Conservation (phyloP, 2,888 invertebrate genomes). For the Acanthacorydalis orientalis region DNA sequence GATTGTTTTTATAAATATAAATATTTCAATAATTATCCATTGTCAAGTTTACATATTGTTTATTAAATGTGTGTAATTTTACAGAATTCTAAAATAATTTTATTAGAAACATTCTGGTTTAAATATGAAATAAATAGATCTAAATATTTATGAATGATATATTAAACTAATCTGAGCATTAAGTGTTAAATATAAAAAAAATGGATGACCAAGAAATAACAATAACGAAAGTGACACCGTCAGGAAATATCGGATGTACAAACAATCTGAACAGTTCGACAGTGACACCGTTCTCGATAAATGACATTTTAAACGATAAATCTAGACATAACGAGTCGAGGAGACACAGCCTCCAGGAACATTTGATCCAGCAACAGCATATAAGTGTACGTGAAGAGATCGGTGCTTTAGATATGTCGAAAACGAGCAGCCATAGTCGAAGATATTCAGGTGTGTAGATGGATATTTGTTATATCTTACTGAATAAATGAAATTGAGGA, state of each 20-base stretch:
- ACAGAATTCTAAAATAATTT: no score
- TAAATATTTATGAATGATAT: no score
- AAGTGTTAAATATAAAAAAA: background rate
- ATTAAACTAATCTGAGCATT: no score
- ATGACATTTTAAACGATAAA: constrained; percentile 40
- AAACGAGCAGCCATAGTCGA: constrained; percentile 10
- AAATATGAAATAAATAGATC: no score
- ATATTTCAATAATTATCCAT: no score
- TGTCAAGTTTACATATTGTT: no score
- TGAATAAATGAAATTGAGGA: no score
- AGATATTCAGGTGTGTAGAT: background rate
- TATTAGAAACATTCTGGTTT: no score
- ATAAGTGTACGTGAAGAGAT: constrained; percentile 8
- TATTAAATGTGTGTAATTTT: no score
- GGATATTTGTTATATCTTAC: no score
- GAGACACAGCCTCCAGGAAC: constrained; percentile 19
- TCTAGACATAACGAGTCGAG: constrained; percentile 23
- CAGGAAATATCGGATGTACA: background rate
- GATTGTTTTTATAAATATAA: no score
- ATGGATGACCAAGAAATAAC: background rate
- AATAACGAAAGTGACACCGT: background rate
- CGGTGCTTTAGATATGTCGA: constrained; percentile 26
- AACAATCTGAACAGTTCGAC: background rate
- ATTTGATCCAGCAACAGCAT: constrained; percentile 6
- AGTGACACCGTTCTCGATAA: constrained; percentile 51